Percentiles rank a stretch among this genome's conserved stretches.
Evolutionary conservation across 2,888 invertebrate genomes (phyloP).

Genomic region (Lasioglossum malachurum): DNA sequence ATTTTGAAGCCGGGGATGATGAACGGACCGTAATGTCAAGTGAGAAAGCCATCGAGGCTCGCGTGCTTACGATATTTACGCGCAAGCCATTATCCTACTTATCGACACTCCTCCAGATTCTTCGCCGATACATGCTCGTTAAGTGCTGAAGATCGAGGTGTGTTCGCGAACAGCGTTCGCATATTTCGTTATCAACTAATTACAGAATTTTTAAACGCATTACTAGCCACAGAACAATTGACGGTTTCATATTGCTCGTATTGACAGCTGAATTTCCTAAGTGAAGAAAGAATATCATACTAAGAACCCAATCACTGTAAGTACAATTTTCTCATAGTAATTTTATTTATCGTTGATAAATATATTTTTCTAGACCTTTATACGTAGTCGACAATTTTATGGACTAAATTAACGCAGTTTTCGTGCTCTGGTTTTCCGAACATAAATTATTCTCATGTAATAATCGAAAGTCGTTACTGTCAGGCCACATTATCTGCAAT

Average conservation of each 20-base stretch:
- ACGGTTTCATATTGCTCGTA: not conserved
- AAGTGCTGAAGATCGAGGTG: not conserved
- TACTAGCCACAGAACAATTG: not conserved
- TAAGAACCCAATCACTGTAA: not conserved
- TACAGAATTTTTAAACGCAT: not conserved
- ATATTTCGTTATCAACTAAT: not conserved
- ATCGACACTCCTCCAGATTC: conserved; percentile 60
- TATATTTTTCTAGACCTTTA: not conserved
- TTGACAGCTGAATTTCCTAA: not conserved
- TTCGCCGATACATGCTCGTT: conserved; percentile 26
- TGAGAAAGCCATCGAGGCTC: conserved; percentile 49
- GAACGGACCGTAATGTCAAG: conserved; percentile 50
- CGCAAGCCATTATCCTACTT: conserved; percentile 52
- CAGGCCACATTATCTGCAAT: not conserved
- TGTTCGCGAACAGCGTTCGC: not conserved
- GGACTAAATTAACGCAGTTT: too few relatives aligned
- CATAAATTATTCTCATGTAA: not conserved
- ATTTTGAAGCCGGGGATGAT: conserved; percentile 37
- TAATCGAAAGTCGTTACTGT: not conserved
- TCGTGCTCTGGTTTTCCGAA: too few relatives aligned
- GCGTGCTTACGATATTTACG: conserved; percentile 28
- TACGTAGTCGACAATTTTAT: not conserved
- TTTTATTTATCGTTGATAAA: not conserved
- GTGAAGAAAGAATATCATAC: not conserved
- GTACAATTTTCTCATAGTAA: not conserved